Base-by-base conservation (phyloP, 2,888 invertebrate species). In the Acronicta alni region DNA sequence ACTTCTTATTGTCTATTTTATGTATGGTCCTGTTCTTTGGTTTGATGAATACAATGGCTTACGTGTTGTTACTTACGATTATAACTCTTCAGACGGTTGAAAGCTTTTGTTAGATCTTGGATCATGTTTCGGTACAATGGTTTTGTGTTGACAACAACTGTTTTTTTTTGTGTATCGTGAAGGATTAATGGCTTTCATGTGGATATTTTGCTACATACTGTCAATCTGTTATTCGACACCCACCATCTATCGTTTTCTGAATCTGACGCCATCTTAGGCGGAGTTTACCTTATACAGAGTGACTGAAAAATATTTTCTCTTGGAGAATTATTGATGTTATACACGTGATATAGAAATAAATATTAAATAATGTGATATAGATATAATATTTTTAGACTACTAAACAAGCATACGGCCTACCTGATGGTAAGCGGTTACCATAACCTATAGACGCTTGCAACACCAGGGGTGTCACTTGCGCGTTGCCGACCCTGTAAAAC, bases 171-270 rank as follows among this genome's bases (percentile, higher is more conserved):
- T 30, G 6, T 17, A 12, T 9, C 26, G 14, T 2, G 0, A 20
- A 47, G 47, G 38, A 18, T 43, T 51, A 51, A 35, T 43, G 16
- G 46, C 49, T 52, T 46, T 47, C 14, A 17, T 10, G 32, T 35
- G 15, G 18, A 18, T 35, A 55, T 23, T n/a, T 45, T 18, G 42
- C 35, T 44, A 32, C 32, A 35, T 35, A 6, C n/a, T n/a, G 30
- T 3, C 30, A 30, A 30, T 30, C 12, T 18, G 26, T 58, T 30
- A 38, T 48, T 18, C 23, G 12, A n/a, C 23, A 37, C 42, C 23
- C 15, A 38, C 37, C n/a, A 16, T 20, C 14, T 7, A 45, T 44
- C 6, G 23, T 15, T 15, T 3, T 17, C 3, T 41, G 6, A 7
- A 20, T 14, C 14, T 5, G n/a, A 35, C 35, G 35, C n/a, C 35